Conservation (phyloP, 2,797 vertebrate genomes). For the Alectoris magna region DNA sequence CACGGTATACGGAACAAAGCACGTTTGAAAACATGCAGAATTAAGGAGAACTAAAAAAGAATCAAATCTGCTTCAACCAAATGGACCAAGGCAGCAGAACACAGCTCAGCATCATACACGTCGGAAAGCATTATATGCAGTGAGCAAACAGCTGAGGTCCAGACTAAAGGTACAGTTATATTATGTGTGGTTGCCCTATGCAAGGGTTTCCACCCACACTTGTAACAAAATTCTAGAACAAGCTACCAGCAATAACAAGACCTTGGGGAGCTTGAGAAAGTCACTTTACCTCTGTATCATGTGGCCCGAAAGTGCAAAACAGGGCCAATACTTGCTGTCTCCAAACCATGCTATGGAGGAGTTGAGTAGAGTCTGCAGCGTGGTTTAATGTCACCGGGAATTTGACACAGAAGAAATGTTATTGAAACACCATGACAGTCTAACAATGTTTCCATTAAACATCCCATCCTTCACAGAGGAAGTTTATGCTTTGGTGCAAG, state of each 20-base stretch:
- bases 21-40: conserved; percentile 63
- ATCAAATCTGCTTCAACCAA: conserved; percentile 67
- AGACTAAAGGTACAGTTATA: neutral
- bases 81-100: conserved; percentile 64
- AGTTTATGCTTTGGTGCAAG: conserved; percentile 60
- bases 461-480: conserved; percentile 52
- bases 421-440: conserved; percentile 54
- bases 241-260: neutral
- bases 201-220: neutral
- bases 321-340: neutral
- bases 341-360: neutral
- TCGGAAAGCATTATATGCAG: conserved; percentile 64
- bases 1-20: conserved; percentile 64
- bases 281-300: neutral
- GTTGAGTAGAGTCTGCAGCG: neutral
- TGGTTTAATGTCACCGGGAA: conserved; percentile 20
- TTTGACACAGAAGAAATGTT: conserved; percentile 49
- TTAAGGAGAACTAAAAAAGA: conserved; percentile 56
- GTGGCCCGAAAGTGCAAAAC: neutral
- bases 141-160: conserved; percentile 32
- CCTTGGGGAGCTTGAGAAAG: conserved; percentile 7
- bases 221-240: neutral
- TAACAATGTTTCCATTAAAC: conserved; percentile 62
- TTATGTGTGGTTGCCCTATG: neutral
- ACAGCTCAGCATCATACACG: conserved; percentile 58